Percentiles rank a stretch among this genome's conserved stretches.
Conservation (phyloP, 2,113 vertebrate species). For the Sclerurus mexicanus region DNA sequence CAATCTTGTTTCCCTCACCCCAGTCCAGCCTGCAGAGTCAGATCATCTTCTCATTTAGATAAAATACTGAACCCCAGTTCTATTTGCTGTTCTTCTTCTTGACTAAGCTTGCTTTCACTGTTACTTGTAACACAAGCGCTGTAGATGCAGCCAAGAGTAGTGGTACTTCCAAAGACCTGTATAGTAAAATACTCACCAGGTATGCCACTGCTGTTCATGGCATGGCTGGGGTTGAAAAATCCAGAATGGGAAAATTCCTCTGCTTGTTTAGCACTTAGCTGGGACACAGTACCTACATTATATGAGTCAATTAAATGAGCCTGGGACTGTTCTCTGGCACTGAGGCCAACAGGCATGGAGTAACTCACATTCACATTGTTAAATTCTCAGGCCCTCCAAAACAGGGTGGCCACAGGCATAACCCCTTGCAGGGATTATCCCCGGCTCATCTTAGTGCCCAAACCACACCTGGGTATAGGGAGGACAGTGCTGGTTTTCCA, state of each 20-base stretch:
- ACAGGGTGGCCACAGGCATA: background rate
- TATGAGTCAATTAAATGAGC: background rate
- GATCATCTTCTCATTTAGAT: background rate
- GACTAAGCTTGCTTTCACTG: background rate
- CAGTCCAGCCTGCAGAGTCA: background rate
- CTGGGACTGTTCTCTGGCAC: background rate
- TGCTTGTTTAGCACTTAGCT: background rate
- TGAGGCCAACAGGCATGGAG: background rate
- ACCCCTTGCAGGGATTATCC: background rate
- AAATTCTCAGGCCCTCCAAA: background rate
- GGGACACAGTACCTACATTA: background rate
- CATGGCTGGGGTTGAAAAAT: background rate
- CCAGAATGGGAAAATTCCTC: background rate
- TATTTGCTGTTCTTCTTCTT: background rate
- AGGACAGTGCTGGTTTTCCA: background rate
- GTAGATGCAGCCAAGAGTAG: background rate
- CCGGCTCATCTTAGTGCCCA: background rate
- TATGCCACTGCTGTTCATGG: background rate
- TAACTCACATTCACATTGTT: background rate
- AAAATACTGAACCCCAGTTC: background rate
- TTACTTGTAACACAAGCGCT: background rate
- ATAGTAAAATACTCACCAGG: background rate
- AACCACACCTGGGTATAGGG: background rate
- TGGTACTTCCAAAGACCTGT: background rate
- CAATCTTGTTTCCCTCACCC: background rate